Evolutionary conservation across 2,113 vertebrate species (phyloP).

Genomic region (Brevimyrus niger): DNA sequence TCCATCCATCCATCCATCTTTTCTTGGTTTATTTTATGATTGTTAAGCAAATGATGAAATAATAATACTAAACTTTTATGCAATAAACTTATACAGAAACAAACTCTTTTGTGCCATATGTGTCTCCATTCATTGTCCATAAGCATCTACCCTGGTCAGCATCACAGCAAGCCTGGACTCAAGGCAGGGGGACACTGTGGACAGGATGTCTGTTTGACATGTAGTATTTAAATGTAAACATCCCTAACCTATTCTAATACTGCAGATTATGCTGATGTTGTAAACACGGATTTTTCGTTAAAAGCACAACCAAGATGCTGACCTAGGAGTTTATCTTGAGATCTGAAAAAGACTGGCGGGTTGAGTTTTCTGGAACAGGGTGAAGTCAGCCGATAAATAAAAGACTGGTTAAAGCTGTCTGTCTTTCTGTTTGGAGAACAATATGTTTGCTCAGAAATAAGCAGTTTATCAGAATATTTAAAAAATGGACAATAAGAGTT

Average conservation of each 20-base stretch:
- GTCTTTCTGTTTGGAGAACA: not conserved
- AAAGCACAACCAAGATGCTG: not conserved
- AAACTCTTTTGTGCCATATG: not conserved
- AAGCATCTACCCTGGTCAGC: not conserved
- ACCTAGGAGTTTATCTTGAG: not conserved
- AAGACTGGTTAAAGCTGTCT: not conserved
- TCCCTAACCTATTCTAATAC: constrained; percentile 25
- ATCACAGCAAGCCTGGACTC: not conserved
- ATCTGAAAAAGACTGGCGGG: not conserved
- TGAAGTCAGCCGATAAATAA: not conserved
- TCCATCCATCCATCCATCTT: not conserved
- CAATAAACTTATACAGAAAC: not conserved
- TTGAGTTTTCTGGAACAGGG: not conserved
- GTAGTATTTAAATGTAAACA: constrained; percentile 16
- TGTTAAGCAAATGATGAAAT: not conserved
- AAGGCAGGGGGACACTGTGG: not conserved
- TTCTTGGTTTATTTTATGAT: not conserved
- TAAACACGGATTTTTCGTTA: not conserved
- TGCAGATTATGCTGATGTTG: not conserved
- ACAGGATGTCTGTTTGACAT: constrained; percentile 14
- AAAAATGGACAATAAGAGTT: not conserved
- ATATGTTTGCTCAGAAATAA: not conserved
- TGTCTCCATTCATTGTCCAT: not conserved
- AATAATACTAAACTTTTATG: not conserved
- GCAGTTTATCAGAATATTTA: not conserved